These are phyloP conservation scores for Drosophila helvetica DNA, from an alignment of 2,888 invertebrate genomes.

Conservation along the genomic window DNA sequence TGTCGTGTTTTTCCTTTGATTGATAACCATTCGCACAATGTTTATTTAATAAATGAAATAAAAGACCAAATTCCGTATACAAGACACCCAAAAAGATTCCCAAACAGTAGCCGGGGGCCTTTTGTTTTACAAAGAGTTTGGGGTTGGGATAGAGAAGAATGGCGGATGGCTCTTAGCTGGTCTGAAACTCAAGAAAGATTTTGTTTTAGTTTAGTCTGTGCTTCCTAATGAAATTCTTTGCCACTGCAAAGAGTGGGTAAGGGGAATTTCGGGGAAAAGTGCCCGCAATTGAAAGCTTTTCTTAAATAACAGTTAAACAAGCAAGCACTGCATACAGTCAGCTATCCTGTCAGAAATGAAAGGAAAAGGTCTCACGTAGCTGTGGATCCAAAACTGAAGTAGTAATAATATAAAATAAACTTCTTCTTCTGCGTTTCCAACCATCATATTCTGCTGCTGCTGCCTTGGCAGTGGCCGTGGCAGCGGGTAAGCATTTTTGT, in stretches of 20 bases:
- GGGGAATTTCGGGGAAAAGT: no score
- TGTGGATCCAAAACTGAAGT: conserved; percentile 53
- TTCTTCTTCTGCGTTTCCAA: conserved; percentile 27
- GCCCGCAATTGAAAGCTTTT: conserved; percentile 19
- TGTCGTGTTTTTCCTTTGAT: conserved; percentile 54
- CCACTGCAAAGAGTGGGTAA: not conserved
- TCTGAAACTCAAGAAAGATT: conserved; percentile 1
- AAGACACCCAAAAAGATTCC: conserved; percentile 28
- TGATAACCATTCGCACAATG: conserved; percentile 65
- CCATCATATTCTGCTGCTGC: conserved; percentile 35
- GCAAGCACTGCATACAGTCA: conserved; percentile 19
- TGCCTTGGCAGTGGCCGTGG: not conserved
- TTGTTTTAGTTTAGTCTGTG: conserved; percentile 24
- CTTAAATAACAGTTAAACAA: conserved; percentile 41
- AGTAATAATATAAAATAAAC: conserved; percentile 68
- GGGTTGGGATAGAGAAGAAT: conserved; percentile 9
- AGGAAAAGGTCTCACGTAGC: conserved; percentile 60
- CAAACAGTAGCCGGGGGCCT: conserved; percentile 6
- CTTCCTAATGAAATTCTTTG: conserved; percentile 31
- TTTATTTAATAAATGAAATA: conserved; percentile 70
- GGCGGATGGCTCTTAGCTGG: not conserved
- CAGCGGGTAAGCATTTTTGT: conserved; percentile 27
- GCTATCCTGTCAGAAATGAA: conserved; percentile 44
- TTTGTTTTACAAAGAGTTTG: conserved; percentile 46
- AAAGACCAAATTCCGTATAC: conserved; percentile 38